A percentile compares a stretch with the other conserved stretches of the same genome.
Conservation (phyloP, 2,797 vertebrate species). For the Carcharodon carcharias region DNA sequence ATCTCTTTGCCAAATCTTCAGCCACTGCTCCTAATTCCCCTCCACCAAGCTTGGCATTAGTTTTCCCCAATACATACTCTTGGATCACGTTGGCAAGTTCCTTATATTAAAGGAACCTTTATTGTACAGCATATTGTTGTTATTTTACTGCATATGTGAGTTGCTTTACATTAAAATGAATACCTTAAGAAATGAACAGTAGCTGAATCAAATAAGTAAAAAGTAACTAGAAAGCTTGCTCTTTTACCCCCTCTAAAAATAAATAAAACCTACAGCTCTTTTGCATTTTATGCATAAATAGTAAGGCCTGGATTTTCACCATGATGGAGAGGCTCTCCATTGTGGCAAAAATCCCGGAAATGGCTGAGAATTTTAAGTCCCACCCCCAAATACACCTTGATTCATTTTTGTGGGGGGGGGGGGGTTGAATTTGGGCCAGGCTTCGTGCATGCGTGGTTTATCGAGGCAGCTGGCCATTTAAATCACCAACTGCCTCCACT, state of each 20-base stretch:
- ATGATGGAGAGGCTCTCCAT: too few relatives aligned
- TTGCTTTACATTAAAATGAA: neutral
- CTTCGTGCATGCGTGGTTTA: too few relatives aligned
- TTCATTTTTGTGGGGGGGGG: too few relatives aligned
- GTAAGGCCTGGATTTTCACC: neutral
- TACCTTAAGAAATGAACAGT: neutral
- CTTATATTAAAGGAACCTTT: neutral
- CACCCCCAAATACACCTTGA: too few relatives aligned
- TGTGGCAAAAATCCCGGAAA: too few relatives aligned
- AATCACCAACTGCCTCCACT: too few relatives aligned
- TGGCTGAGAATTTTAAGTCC: too few relatives aligned
- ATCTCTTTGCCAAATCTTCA: neutral
- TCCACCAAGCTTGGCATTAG: neutral
- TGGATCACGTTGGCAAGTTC: neutral
- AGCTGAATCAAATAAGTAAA: neutral
- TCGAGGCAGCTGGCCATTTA: too few relatives aligned
- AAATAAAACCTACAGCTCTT: neutral
- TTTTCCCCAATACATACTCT: neutral
- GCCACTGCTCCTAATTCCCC: neutral
- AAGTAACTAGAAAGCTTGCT: neutral
- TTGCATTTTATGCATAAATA: neutral
- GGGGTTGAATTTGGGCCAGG: too few relatives aligned
- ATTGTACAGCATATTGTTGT: neutral
- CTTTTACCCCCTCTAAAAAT: neutral
- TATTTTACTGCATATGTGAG: neutral